Conservation (phyloP, 2,888 invertebrate species). For the Lasioglossum pauxillum region DNA sequence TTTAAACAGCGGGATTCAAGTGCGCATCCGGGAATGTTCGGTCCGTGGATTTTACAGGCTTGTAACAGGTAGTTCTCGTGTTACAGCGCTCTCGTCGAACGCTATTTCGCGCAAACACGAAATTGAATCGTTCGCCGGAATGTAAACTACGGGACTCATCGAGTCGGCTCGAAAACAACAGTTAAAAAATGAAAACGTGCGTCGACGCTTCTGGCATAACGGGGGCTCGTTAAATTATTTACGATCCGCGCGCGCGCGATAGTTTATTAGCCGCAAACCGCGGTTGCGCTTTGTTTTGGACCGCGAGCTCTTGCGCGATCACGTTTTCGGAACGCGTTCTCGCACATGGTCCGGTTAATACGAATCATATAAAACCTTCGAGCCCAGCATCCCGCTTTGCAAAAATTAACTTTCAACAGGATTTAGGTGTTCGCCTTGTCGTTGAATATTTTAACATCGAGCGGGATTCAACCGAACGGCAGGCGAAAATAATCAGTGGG, state of each 20-base stretch:
- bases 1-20: background rate
- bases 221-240: constrained; percentile 5
- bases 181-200: background rate
- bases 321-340: background rate
- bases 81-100: background rate
- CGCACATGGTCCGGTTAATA: background rate
- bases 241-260: background rate
- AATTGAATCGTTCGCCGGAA: constrained; percentile 1
- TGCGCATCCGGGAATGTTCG: background rate
- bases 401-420: background rate
- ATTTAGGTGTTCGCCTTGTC: background rate
- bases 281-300: background rate
- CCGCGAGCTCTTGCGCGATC: background rate
- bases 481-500: background rate
- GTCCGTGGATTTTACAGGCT: background rate
- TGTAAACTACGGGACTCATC: background rate
- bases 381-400: background rate
- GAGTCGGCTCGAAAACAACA: background rate
- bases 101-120: background rate
- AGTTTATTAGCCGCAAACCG: background rate
- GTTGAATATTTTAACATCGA: constrained; percentile 1
- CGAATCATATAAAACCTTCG: background rate
- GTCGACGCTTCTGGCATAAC: background rate
- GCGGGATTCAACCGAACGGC: background rate
- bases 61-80: constrained; percentile 9